Base-by-base conservation (phyloP, 1,140 invertebrate genomes). In the Stegodyphus mimosarum region DNA sequence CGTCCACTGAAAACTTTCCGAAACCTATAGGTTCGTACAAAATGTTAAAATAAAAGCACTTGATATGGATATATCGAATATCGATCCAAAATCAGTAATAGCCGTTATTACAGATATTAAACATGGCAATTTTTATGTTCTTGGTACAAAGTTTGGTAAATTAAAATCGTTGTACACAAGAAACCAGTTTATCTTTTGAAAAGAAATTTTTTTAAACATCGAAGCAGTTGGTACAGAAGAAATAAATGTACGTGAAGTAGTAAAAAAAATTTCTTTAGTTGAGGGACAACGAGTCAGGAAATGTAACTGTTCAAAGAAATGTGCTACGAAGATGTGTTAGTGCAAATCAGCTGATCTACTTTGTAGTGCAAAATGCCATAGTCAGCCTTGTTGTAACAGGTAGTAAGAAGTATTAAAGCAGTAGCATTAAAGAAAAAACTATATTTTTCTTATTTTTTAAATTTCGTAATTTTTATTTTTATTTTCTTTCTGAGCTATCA, bases 181-280 rank as follows among this genome's bases (percentile, higher is more conserved):
- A 48, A 70, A 70, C 13, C 67, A 70, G 48, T 70, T 70, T 70
- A 70, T 6, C 10, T 75, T 75, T 11, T 60, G 73, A 7, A 75
- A 75, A 75, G n/a, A 75, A 60, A 75, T 60, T 60, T 60, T 75
- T 75, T 55, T 60, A 74, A 74, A 33, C 72, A 75, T 33, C 51
- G 7, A 75, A 75, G 52, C 60, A 60, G 7, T 60, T 60, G 4
- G 18, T 60, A 60, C 9, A 75, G 11, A 60, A 50, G 18, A 60
- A 60, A 60, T 33, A 0, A 33, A 3, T 33, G n/a, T 70, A 18
- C 48, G n/a, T 70, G 67, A 70, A 70, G 17, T 18, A 6, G 48
- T 70, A 60, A 48, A 70, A 70, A 33, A 70, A 33, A 0, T 70
- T 33, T 33, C 17, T 48, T 33, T 33, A 70, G 11, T 70, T 33